Conservation (phyloP, 2,113 vertebrate species). For the Chlorodrepanis virens region DNA sequence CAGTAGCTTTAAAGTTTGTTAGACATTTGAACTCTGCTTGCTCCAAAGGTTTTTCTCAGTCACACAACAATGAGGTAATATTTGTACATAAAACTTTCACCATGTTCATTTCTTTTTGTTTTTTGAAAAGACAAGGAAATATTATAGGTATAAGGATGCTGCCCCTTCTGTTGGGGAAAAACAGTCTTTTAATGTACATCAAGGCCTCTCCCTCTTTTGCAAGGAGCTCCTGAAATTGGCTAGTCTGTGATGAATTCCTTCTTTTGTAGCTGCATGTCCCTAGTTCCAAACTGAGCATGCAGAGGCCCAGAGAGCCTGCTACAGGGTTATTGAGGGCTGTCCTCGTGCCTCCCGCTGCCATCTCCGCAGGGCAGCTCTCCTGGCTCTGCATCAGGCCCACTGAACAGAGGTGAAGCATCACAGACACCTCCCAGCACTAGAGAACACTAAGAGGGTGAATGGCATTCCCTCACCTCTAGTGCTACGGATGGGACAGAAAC, state of each 20-base stretch:
- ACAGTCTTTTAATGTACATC: neutral
- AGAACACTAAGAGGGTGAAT: neutral
- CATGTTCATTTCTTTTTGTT: conserved; percentile 72
- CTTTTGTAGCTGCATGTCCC: neutral
- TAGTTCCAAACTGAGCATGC: neutral
- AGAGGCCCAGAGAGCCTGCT: neutral
- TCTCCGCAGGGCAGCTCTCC: neutral
- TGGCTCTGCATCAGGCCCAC: neutral
- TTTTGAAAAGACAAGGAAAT: conserved; percentile 74
- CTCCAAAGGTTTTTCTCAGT: conserved; percentile 85
- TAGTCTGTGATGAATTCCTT: neutral
- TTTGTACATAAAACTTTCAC: conserved; percentile 92
- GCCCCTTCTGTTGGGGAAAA: neutral
- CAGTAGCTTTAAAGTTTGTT: conserved; percentile 84
- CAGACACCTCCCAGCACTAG: neutral
- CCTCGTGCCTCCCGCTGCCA: neutral
- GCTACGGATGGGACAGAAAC: neutral
- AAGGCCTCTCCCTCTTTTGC: neutral
- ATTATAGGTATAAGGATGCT: conserved; percentile 32
- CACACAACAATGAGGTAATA: conserved; percentile 98
- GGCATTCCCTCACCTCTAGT: neutral
- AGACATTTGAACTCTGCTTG: conserved; percentile 85
- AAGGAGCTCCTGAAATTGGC: neutral
- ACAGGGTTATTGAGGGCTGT: neutral
- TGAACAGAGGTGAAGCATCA: neutral